These are phyloP conservation scores for Sipha maydis DNA, from an alignment of 2,888 invertebrate genomes.

Conservation along the genomic window DNA sequence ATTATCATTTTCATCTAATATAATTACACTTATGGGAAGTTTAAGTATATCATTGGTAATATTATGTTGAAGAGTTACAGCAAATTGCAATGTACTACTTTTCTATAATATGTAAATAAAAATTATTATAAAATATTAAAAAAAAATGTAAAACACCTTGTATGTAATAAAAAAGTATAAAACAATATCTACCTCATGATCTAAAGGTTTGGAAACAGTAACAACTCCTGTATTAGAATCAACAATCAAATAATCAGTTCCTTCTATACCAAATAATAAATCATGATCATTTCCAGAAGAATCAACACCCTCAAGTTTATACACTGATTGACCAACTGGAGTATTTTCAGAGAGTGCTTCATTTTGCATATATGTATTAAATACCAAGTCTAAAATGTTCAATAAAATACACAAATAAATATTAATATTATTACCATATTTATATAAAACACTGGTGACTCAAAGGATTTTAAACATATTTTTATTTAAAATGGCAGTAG, in stretches of 20 bases:
- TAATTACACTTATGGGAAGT: slow-evolving; percentile 82
- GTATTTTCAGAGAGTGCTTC: slow-evolving; percentile 82
- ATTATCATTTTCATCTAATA: slow-evolving; percentile 90
- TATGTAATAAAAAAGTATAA: background rate
- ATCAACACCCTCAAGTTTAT: slow-evolving; percentile 81
- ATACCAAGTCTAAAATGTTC: slow-evolving; percentile 71
- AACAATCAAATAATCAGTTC: slow-evolving; percentile 84
- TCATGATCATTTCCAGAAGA: slow-evolving; percentile 82
- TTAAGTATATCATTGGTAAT: slow-evolving; percentile 76
- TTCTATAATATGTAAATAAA: slow-evolving; percentile 71
- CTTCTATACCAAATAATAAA: slow-evolving; percentile 74
- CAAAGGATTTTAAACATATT: no score
- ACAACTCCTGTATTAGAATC: slow-evolving; percentile 82
- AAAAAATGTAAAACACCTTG: background rate
- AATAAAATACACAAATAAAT: background rate
- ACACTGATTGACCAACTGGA: slow-evolving; percentile 81
- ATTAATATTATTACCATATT: no score
- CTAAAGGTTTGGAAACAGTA: slow-evolving; percentile 80
- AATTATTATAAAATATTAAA: background rate
- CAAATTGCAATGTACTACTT: slow-evolving; percentile 81
- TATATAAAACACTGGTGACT: no score
- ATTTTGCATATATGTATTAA: slow-evolving; percentile 81
- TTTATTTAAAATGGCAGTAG: no score
- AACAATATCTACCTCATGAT: slow-evolving; percentile 77
- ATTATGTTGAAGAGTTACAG: slow-evolving; percentile 83